A percentile compares a stretch with the other conserved stretches of the same genome.
Conservation (phyloP, 2,888 invertebrate genomes). For the Liopterus haemorrhoidalis region DNA sequence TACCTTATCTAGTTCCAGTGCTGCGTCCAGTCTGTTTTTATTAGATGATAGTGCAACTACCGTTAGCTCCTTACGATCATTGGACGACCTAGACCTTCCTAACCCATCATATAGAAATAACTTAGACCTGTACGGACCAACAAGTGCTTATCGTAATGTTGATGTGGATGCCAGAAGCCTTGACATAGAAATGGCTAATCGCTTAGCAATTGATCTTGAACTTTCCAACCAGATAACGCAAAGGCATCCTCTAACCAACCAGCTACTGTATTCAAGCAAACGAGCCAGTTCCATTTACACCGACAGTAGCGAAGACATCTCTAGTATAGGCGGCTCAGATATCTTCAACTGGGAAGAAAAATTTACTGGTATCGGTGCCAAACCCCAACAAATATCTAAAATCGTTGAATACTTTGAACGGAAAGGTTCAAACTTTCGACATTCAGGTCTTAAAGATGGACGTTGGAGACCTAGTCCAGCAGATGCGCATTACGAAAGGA, state of each 20-base stretch:
- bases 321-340: slow-evolving; percentile 73
- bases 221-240: slow-evolving; percentile 47
- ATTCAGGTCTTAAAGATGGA: slow-evolving; percentile 45
- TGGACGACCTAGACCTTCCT: slow-evolving; percentile 51
- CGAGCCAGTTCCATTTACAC: slow-evolving; percentile 78
- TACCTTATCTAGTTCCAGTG: slow-evolving; percentile 46
- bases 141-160: slow-evolving; percentile 41
- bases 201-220: slow-evolving; percentile 47
- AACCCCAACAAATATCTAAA: slow-evolving; percentile 65
- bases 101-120: slow-evolving; percentile 31
- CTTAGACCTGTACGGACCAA: slow-evolving; percentile 21
- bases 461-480: slow-evolving; percentile 42
- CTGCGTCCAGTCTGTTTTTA: slow-evolving; percentile 52
- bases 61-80: slow-evolving; percentile 53
- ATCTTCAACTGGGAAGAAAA: slow-evolving; percentile 65
- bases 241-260: slow-evolving; percentile 46
- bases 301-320: slow-evolving; percentile 80
- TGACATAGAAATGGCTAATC: slow-evolving; percentile 48
- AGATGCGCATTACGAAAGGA: slow-evolving; percentile 34
- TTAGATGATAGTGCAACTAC: slow-evolving; percentile 58
- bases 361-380: slow-evolving; percentile 47
- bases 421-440: slow-evolving; percentile 58
- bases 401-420: slow-evolving; percentile 87
- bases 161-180: slow-evolving; percentile 42
- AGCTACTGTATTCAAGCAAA: slow-evolving; percentile 55